A percentile compares a stretch with the other conserved stretches of the same genome.
These are phyloP conservation scores for Ganaspis sp. DNA, from an alignment of 1,140 invertebrate species.

Conservation along the genomic window DNA sequence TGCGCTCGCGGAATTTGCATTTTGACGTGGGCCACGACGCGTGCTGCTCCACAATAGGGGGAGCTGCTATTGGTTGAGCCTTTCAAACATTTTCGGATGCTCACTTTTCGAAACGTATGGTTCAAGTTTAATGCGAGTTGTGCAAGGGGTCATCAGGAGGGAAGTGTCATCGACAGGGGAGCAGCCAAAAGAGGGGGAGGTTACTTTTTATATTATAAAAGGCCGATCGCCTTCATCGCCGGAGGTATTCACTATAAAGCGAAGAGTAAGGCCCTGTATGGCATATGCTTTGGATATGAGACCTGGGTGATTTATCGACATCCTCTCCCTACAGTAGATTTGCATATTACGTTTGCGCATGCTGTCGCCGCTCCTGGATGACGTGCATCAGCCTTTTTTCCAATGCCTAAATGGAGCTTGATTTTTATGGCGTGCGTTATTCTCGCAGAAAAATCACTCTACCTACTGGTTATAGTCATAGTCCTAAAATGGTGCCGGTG, in stretches of 20 bases:
- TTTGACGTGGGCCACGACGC: slow-evolving; percentile 60
- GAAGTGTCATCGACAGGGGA: slow-evolving; percentile 19
- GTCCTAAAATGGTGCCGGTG: not conserved
- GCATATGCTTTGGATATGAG: slow-evolving; percentile 60
- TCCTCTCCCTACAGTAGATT: slow-evolving; percentile 59
- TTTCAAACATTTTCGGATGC: slow-evolving; percentile 37
- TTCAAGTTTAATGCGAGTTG: not conserved
- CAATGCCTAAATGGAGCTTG: slow-evolving; percentile 8
- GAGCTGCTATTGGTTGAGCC: slow-evolving; percentile 35
- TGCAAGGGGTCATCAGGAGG: not conserved
- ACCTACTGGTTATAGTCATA: not conserved
- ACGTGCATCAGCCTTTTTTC: not conserved
- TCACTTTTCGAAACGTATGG: slow-evolving; percentile 38
- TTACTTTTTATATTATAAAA: not conserved
- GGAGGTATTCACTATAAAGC: not conserved
- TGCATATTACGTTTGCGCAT: slow-evolving; percentile 59
- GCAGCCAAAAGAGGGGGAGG: not conserved
- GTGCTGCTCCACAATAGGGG: slow-evolving; percentile 28
- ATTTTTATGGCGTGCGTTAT: slow-evolving; percentile 7
- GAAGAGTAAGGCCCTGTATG: not conserved
- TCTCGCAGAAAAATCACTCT: not conserved
- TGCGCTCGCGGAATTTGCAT: slow-evolving; percentile 61
- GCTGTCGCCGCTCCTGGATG: slow-evolving; percentile 39
- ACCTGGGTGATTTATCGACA: slow-evolving; percentile 64
- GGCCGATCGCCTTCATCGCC: slow-evolving; percentile 11